phyloP scores from a whole-genome alignment of 1,140 invertebrate genomes.

The Drosophila kepulauana region DNA sequence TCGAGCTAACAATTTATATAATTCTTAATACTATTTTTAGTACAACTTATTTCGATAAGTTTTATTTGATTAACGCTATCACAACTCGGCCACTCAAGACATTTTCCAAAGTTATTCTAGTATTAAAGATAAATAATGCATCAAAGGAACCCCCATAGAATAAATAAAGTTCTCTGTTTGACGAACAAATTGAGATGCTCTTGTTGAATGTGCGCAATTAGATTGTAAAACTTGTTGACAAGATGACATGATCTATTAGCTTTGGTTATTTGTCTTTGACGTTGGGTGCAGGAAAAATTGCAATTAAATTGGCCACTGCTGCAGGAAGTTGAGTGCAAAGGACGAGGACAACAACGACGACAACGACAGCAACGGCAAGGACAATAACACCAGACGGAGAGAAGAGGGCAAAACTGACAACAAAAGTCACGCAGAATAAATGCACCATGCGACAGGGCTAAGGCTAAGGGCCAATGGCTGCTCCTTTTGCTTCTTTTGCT shows the following conservation, averaged over 20 bases:
- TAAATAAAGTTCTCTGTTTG: not conserved
- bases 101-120: too few relatives aligned
- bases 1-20: too few relatives aligned
- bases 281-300: conserved; percentile 61
- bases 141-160: not conserved
- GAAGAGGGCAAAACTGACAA: conserved; percentile 35
- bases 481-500: conserved; percentile 1
- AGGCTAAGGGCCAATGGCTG: conserved; percentile 57
- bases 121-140: not conserved
- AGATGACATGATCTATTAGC: conserved; percentile 81
- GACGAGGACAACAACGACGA: conserved; percentile 33
- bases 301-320: conserved; percentile 68
- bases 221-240: conserved; percentile 75
- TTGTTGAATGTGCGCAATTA: conserved; percentile 61
- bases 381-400: conserved; percentile 14
- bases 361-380: conserved; percentile 22
- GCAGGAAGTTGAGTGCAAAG: conserved; percentile 44
- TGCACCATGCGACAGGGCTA: conserved; percentile 45
- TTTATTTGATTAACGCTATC: too few relatives aligned
- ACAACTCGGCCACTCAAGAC: too few relatives aligned
- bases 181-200: conserved; percentile 36
- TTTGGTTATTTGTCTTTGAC: conserved; percentile 75
- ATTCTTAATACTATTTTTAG: too few relatives aligned
- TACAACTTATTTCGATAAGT: too few relatives aligned
- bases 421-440: conserved; percentile 66